A percentile compares a stretch with the other conserved stretches of the same genome.
Conservation (phyloP, 2,113 vertebrate genomes). For the Aptenodytes forsteri region DNA sequence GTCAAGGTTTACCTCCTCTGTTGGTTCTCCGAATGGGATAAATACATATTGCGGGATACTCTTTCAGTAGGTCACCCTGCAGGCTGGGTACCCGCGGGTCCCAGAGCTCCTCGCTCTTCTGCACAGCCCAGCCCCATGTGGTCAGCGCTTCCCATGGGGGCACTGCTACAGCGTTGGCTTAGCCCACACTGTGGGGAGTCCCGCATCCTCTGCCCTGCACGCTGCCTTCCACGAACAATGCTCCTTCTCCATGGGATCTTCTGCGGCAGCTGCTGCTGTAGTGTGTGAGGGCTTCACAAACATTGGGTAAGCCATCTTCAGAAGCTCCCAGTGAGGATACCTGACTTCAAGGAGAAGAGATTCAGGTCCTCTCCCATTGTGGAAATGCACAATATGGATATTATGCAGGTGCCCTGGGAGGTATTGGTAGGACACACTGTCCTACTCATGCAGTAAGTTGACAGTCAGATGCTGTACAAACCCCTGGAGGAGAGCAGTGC, state of each 20-base stretch:
- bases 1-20: neutral
- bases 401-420: neutral
- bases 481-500: neutral
- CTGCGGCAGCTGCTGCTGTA: neutral
- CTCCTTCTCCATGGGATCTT: neutral
- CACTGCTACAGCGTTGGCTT: neutral
- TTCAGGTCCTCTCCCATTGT: neutral
- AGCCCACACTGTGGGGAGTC: neutral
- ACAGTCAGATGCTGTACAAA: neutral
- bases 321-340: neutral
- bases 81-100: neutral
- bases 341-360: neutral
- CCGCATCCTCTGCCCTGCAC: neutral
- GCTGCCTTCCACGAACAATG: neutral
- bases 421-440: neutral
- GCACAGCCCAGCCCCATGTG: neutral
- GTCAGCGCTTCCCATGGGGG: neutral
- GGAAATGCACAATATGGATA: neutral
- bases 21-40: neutral
- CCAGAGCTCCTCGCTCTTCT: accelerated
- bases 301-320: neutral
- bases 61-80: neutral
- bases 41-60: neutral
- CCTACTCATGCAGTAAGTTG: neutral
- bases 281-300: neutral